Evolutionary conservation across 2,888 invertebrate species (phyloP).

Genomic region (Corbicula japonica): DNA sequence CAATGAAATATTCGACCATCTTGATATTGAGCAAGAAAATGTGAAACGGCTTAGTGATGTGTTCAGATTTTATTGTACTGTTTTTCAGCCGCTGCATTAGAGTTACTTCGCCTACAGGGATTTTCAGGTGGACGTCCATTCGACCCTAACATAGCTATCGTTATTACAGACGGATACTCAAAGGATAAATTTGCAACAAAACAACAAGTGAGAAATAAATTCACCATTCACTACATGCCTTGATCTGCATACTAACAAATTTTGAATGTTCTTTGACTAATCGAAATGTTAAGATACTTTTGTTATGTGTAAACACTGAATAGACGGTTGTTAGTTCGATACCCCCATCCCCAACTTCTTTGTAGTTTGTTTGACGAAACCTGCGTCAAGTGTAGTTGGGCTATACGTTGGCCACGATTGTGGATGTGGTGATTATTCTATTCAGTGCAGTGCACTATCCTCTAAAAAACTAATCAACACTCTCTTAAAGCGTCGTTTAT

Average conservation of each 20-base stretch:
- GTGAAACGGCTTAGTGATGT: no score
- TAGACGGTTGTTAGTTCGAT: neutral
- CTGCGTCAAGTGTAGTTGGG: no score
- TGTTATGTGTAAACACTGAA: neutral
- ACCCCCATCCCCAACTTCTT: neutral
- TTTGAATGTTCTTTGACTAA: neutral
- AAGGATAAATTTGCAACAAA: conserved; percentile 47
- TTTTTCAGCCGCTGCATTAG: conserved; percentile 9
- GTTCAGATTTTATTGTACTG: no score
- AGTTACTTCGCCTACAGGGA: conserved; percentile 13
- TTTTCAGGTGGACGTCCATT: conserved; percentile 41
- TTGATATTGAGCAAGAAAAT: no score
- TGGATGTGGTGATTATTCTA: no score
- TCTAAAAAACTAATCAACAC: no score
- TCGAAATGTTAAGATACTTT: neutral
- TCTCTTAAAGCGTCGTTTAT: no score
- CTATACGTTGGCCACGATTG: no score
- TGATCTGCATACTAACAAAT: neutral
- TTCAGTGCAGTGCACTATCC: no score
- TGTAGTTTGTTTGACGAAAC: no score
- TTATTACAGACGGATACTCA: conserved; percentile 64
- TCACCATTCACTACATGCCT: neutral
- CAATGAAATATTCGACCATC: no score
- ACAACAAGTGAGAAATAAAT: neutral
- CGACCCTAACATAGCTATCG: conserved; percentile 58